A percentile compares a stretch with the other conserved stretches of the same genome.
Evolutionary conservation across 2,113 vertebrate species (phyloP).

Genomic region (Colius striatus): DNA sequence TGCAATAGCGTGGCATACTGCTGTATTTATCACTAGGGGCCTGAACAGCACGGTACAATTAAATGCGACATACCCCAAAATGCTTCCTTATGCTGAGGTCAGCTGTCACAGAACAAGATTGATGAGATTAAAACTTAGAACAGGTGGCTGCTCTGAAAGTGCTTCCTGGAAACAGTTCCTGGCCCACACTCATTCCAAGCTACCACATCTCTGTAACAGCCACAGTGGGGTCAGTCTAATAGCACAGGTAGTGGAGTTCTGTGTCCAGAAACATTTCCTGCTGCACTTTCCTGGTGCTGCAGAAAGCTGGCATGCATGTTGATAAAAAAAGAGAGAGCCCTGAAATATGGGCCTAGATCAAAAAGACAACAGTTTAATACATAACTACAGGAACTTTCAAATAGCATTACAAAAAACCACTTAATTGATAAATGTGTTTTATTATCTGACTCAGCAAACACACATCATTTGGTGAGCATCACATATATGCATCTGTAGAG

Average conservation of each 20-base stretch:
- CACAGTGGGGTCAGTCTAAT: neutral
- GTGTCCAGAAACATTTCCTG: neutral
- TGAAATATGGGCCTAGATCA: neutral
- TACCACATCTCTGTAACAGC: neutral
- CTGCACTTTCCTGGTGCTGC: neutral
- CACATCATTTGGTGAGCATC: neutral
- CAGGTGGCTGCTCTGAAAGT: neutral
- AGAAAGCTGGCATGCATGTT: neutral
- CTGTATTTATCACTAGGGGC: neutral
- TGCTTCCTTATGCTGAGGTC: neutral
- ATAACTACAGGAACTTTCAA: neutral
- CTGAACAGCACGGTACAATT: neutral
- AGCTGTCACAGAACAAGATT: neutral
- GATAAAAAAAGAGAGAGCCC: neutral
- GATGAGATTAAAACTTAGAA: neutral
- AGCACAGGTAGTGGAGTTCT: neutral
- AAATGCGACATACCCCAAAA: neutral
- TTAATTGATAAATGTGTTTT: neutral
- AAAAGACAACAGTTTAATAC: neutral
- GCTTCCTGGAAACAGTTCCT: neutral
- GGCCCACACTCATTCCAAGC: neutral
- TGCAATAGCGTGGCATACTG: neutral
- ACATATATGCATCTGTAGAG: neutral
- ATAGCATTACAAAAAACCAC: neutral
- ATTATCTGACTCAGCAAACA: neutral